phyloP scores from a whole-genome alignment of 2,113 vertebrate species.

The Gallinago media region DNA sequence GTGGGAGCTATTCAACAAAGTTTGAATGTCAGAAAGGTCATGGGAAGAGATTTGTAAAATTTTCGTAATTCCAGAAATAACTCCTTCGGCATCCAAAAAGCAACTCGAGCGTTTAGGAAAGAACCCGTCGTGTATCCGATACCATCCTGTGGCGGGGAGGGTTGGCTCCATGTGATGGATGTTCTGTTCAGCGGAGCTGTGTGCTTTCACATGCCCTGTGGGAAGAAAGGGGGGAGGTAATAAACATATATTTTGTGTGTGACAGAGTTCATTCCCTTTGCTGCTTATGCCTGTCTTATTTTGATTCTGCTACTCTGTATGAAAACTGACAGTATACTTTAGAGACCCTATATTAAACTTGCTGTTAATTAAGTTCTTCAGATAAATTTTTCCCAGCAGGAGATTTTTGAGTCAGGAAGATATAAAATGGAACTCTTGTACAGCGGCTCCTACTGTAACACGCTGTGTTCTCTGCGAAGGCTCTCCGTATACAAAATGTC shows the following conservation, averaged over 20 bases:
- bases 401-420: not conserved
- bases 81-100: slow-evolving; percentile 4
- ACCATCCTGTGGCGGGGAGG: not conserved
- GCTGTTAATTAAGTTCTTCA: slow-evolving; percentile 48
- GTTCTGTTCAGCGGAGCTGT: not conserved
- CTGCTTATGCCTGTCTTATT: not conserved
- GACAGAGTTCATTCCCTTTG: not conserved
- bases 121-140: not conserved
- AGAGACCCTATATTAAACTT: slow-evolving; percentile 17
- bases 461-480: not conserved
- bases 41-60: slow-evolving; percentile 73
- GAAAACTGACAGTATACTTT: not conserved
- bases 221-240: not conserved
- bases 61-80: slow-evolving; percentile 70
- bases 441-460: not conserved
- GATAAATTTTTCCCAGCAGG: not conserved
- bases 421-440: not conserved
- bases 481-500: not conserved
- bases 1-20: slow-evolving; percentile 60
- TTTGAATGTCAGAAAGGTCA: slow-evolving; percentile 66
- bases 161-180: not conserved
- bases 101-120: slow-evolving; percentile 27
- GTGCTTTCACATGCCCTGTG: not conserved
- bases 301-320: not conserved
- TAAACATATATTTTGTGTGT: not conserved